These are phyloP conservation scores for Corydoras maculifer DNA, from an alignment of 2,113 vertebrate genomes.

Conservation along the genomic window DNA sequence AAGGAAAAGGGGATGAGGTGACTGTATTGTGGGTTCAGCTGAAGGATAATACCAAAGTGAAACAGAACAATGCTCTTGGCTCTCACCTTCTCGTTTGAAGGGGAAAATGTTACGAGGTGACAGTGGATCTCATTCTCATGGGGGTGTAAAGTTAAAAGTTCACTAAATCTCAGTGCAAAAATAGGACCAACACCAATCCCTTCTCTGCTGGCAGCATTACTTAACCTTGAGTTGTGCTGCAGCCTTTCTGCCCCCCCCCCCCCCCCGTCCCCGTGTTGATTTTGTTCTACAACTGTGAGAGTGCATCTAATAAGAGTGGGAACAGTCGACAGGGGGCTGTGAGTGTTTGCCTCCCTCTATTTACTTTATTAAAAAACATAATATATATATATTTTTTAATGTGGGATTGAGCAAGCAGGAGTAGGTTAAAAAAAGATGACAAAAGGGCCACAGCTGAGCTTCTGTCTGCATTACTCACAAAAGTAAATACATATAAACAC, in stretches of 20 bases:
- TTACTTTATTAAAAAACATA: neutral
- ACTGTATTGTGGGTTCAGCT: neutral
- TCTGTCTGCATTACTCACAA: neutral
- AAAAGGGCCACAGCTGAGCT: neutral
- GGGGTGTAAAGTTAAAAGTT: conserved; percentile 25
- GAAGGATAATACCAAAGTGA: conserved; percentile 6
- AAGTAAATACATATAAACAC: conserved; percentile 29
- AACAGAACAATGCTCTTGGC: conserved; percentile 38
- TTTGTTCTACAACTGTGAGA: conserved; percentile 12
- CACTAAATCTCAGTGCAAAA: conserved; percentile 10
- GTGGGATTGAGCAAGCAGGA: too few relatives aligned
- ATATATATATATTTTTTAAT: neutral
- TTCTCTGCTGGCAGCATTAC: conserved; percentile 55
- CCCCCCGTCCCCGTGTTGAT: neutral
- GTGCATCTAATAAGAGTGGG: conserved; percentile 5
- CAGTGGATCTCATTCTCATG: conserved; percentile 25
- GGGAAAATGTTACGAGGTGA: conserved; percentile 12
- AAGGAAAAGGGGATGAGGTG: conserved; percentile 25
- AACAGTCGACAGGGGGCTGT: neutral
- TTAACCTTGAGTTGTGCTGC: conserved; percentile 51
- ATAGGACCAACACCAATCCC: conserved; percentile 29
- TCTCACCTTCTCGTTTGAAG: conserved; percentile 13
- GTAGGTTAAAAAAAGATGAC: neutral
- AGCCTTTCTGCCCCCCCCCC: conserved; percentile 4
- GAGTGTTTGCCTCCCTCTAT: conserved; percentile 11